Conservation (phyloP, 2,113 vertebrate species). For the Isurus oxyrinchus region DNA sequence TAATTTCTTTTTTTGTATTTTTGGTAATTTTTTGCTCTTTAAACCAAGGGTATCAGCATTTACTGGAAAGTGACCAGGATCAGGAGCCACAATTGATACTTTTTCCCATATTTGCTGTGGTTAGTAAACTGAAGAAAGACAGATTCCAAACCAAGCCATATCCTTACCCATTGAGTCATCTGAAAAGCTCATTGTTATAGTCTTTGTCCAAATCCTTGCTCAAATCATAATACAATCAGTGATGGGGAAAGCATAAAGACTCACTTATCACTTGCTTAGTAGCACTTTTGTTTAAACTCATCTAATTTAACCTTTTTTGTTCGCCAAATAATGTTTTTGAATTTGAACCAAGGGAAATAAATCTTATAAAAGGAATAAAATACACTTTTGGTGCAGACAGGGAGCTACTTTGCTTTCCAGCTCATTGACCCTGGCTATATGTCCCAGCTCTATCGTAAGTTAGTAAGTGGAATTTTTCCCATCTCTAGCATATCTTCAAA, state of each 20-base stretch:
- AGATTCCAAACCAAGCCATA: background rate
- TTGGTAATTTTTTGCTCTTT: background rate
- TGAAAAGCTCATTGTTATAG: background rate
- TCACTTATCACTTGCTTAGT: background rate
- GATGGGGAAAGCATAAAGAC: background rate
- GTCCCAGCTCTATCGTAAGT: background rate
- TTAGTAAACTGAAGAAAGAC: background rate
- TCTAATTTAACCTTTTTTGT: background rate
- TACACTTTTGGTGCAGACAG: background rate
- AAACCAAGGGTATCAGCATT: background rate
- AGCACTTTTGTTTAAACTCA: background rate
- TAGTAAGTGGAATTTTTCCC: background rate
- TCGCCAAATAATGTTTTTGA: constrained; percentile 10
- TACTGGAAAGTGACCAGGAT: background rate
- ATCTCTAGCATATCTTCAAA: background rate
- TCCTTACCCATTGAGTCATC: background rate
- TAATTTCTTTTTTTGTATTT: background rate
- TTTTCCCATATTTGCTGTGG: background rate
- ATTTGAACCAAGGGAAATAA: constrained; percentile 16
- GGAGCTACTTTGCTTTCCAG: background rate
- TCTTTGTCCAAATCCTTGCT: background rate
- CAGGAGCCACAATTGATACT: background rate
- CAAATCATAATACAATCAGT: background rate
- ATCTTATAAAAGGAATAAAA: constrained; percentile 20
- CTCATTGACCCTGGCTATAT: background rate